Percentiles rank a stretch among this genome's conserved stretches.
These are phyloP conservation scores for Mirounga angustirostris DNA, from an alignment of 2,113 vertebrate genomes.

Conservation along the genomic window DNA sequence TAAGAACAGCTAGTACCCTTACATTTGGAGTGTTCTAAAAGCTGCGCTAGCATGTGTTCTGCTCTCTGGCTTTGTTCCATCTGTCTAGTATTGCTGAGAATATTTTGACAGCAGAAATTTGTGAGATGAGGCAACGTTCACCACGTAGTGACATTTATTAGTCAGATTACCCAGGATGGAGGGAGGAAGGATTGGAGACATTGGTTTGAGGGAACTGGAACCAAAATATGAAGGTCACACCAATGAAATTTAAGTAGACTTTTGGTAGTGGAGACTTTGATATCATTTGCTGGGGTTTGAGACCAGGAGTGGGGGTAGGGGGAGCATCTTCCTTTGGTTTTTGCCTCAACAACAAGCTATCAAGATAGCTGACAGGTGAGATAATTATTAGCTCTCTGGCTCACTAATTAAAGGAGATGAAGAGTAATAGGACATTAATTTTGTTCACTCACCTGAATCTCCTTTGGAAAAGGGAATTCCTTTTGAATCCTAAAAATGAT, in stretches of 20 bases:
- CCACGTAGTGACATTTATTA: conserved; percentile 65
- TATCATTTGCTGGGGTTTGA: not conserved
- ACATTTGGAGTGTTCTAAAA: conserved; percentile 57
- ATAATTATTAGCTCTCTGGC: conserved; percentile 59
- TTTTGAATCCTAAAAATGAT: conserved; percentile 71
- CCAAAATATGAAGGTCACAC: conserved; percentile 5
- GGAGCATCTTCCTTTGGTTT: not conserved
- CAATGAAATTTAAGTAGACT: not conserved
- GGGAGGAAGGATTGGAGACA: not conserved
- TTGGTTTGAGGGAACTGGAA: conserved; percentile 9
- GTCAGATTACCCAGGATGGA: not conserved
- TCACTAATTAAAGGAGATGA: conserved; percentile 73
- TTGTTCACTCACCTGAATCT: conserved; percentile 66
- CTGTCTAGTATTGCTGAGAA: conserved; percentile 69
- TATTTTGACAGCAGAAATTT: conserved; percentile 58
- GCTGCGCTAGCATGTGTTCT: conserved; percentile 60
- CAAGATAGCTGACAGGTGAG: conserved; percentile 48
- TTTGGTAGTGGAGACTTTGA: not conserved
- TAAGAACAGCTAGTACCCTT: conserved; percentile 71
- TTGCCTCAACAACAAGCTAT: conserved; percentile 22
- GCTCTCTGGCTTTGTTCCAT: conserved; percentile 69
- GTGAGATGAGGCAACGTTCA: conserved; percentile 58
- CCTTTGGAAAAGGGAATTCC: conserved; percentile 62
- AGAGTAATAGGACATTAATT: conserved; percentile 71
- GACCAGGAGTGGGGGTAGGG: rapidly evolving